A percentile compares a stretch with the other conserved stretches of the same genome.
phyloP scores from a whole-genome alignment of 2,113 vertebrate species.

The Onychostruthus taczanowskii region DNA sequence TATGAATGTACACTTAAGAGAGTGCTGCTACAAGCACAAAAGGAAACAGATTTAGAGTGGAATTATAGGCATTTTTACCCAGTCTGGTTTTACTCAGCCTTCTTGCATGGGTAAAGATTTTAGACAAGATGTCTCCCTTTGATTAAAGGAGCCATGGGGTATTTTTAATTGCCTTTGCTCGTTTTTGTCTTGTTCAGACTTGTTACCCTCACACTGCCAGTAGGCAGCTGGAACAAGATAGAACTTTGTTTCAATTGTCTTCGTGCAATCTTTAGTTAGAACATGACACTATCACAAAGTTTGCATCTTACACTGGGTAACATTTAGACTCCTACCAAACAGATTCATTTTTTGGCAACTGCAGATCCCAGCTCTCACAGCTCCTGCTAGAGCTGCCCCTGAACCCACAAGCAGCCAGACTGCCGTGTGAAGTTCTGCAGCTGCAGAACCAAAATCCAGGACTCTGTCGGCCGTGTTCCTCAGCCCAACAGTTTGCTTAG shows the following conservation, averaged over 20 bases:
- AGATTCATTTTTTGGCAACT: not conserved
- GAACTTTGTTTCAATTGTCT: not conserved
- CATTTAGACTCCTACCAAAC: not conserved
- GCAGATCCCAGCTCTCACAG: not conserved
- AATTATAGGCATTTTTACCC: not conserved
- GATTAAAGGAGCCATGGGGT: not conserved
- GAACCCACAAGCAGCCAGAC: not conserved
- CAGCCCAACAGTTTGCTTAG: not conserved
- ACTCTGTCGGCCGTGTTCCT: not conserved
- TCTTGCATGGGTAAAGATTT: not conserved
- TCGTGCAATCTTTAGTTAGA: not conserved
- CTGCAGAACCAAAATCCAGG: not conserved
- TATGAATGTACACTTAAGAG: accelerated
- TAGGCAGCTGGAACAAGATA: not conserved
- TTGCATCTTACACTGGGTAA: accelerated
- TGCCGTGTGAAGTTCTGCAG: not conserved
- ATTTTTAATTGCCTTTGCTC: not conserved
- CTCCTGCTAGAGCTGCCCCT: not conserved
- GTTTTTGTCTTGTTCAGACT: not conserved
- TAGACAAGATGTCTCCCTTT: not conserved
- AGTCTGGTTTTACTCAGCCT: not conserved
- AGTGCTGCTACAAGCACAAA: not conserved
- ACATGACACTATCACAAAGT: not conserved
- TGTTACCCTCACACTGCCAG: not conserved
- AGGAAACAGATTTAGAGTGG: not conserved